A percentile compares a stretch with the other conserved stretches of the same genome.
Conservation (phyloP, 2,888 invertebrate genomes). For the Drosophila ustulata region DNA sequence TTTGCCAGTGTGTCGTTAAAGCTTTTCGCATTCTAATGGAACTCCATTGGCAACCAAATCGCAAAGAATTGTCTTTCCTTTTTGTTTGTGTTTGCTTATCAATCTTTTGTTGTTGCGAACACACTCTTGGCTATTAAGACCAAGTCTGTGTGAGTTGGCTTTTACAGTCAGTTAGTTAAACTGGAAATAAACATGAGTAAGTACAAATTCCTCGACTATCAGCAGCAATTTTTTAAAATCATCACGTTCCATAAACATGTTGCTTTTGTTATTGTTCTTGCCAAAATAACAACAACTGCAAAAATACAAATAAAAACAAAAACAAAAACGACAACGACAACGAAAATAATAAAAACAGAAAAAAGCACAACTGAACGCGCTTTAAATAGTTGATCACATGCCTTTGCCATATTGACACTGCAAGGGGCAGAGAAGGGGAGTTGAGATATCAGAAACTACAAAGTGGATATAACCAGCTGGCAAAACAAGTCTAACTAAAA, state of each 20-base stretch:
- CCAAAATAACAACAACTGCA: conserved; percentile 15
- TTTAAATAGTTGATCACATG: conserved; percentile 33
- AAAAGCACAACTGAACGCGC: conserved; percentile 4
- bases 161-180: conserved; percentile 69
- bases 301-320: not conserved
- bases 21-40: conserved; percentile 18
- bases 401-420: not conserved
- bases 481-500: not conserved
- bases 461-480: not conserved
- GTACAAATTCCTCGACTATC: conserved; percentile 70
- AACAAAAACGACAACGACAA: not conserved
- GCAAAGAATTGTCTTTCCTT: conserved; percentile 18
- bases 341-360: conserved; percentile 16
- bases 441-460: conserved; percentile 1
- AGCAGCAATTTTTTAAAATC: conserved; percentile 50
- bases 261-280: conserved; percentile 34
- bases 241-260: conserved; percentile 72
- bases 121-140: conserved; percentile 35
- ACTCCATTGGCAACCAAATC: conserved; percentile 25
- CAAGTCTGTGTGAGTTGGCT: conserved; percentile 16
- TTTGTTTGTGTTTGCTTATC: conserved; percentile 59
- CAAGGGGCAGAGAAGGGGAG: not conserved
- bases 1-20: conserved; percentile 28
- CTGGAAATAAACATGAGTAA: conserved; percentile 76
- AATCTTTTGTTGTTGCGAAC: conserved; percentile 19